Conservation (phyloP, 2,113 vertebrate species). For the Typhlomys cinereus region DNA sequence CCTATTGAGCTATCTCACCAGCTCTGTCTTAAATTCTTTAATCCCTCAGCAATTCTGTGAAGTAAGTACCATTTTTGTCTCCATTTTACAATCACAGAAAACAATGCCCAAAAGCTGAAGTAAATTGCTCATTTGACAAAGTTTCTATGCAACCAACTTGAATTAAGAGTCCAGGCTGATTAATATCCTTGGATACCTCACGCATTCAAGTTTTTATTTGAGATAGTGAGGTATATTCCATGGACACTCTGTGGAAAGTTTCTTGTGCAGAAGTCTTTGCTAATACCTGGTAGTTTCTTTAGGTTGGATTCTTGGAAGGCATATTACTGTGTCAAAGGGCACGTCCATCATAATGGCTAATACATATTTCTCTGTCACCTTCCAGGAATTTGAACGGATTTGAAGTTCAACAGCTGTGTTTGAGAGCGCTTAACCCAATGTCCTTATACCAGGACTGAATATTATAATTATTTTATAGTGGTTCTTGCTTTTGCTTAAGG, state of each 20-base stretch:
- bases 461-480: slow-evolving; percentile 5
- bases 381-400: slow-evolving; percentile 28
- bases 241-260: not conserved
- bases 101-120: not conserved
- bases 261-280: slow-evolving; percentile 10
- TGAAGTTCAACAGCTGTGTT: not conserved
- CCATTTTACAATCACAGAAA: not conserved
- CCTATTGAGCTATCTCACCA: too few species aligned
- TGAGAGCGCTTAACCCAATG: not conserved
- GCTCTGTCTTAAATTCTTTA: not conserved
- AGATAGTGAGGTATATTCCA: not conserved
- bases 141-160: not conserved
- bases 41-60: not conserved
- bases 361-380: not conserved
- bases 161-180: not conserved
- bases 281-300: not conserved
- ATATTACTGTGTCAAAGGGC: not conserved
- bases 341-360: not conserved
- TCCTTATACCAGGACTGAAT: not conserved
- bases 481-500: not conserved
- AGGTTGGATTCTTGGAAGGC: not conserved
- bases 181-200: not conserved
- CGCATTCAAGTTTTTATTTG: not conserved
- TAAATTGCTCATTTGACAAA: rapidly evolving
- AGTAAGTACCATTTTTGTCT: not conserved